Evolutionary conservation across 2,888 invertebrate species (phyloP).

Genomic region (Ochropleura leucogaster): DNA sequence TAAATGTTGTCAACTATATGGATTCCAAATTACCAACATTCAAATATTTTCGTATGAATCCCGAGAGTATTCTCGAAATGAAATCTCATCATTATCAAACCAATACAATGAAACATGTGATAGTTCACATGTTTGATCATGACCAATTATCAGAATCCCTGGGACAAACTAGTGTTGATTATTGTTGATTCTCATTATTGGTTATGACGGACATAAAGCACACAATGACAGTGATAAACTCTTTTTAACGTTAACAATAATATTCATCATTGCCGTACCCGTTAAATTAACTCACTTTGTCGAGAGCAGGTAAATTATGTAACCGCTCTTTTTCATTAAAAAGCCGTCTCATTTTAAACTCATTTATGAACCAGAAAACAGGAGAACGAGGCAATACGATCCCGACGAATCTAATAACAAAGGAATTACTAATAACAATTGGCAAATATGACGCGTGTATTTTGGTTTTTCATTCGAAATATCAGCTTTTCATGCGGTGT

Average conservation of each 20-base stretch:
- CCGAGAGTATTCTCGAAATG: not conserved
- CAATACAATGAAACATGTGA: no score
- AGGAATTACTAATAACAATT: conserved; percentile 40
- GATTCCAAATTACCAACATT: not conserved
- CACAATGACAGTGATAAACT: conserved; percentile 8
- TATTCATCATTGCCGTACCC: not conserved
- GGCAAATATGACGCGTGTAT: conserved; percentile 23
- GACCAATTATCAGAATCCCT: no score
- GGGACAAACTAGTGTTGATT: no score
- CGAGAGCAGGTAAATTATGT: conserved; percentile 11
- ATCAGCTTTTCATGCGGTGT: conserved; percentile 8
- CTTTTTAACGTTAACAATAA: conserved; percentile 15
- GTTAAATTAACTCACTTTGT: conserved; percentile 13
- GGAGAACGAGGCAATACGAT: conserved; percentile 7
- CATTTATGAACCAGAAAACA: conserved; percentile 24
- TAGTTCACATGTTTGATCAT: no score
- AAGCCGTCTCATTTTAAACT: conserved; percentile 25
- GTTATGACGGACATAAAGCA: not conserved
- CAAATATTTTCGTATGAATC: not conserved
- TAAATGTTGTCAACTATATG: not conserved
- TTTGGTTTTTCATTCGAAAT: conserved; percentile 31
- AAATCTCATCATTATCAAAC: conserved; percentile 2
- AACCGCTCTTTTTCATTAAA: conserved; percentile 39
- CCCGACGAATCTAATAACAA: conserved; percentile 28
- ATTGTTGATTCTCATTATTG: not conserved